Percentiles rank a stretch among this genome's conserved stretches.
These are phyloP conservation scores for Cyprinus carpio DNA, from an alignment of 2,113 vertebrate species.

Conservation along the genomic window DNA sequence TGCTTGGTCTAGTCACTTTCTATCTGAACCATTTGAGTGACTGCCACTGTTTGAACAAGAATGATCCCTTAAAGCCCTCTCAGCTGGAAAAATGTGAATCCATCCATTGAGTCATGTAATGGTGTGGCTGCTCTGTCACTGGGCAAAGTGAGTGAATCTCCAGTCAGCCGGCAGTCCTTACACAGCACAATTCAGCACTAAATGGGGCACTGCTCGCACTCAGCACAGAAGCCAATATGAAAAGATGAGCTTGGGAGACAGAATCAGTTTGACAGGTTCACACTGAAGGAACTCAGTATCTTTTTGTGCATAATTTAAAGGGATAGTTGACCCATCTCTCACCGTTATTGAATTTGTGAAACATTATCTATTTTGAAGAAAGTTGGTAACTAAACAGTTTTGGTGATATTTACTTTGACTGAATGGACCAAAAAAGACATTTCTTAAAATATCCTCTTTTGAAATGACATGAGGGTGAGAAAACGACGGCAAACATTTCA, in stretches of 20 bases:
- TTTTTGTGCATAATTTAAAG: neutral
- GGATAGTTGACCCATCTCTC: neutral
- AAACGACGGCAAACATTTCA: neutral
- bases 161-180: neutral
- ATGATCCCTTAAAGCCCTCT: too few relatives aligned
- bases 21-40: too few relatives aligned
- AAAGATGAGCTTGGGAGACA: neutral
- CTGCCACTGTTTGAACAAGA: too few relatives aligned
- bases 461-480: neutral
- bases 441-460: neutral
- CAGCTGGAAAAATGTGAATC: too few relatives aligned
- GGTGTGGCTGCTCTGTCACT: conserved; percentile 11
- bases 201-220: neutral
- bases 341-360: neutral
- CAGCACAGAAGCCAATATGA: neutral
- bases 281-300: neutral
- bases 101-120: neutral
- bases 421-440: neutral
- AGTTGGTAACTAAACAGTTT: neutral
- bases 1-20: too few relatives aligned
- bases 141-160: conserved; percentile 1
- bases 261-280: neutral
- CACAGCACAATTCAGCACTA: conserved; percentile 2
- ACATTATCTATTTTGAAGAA: neutral
- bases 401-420: neutral